Conservation (phyloP, 1,140 invertebrate species). For the Sitophilus oryzae region DNA sequence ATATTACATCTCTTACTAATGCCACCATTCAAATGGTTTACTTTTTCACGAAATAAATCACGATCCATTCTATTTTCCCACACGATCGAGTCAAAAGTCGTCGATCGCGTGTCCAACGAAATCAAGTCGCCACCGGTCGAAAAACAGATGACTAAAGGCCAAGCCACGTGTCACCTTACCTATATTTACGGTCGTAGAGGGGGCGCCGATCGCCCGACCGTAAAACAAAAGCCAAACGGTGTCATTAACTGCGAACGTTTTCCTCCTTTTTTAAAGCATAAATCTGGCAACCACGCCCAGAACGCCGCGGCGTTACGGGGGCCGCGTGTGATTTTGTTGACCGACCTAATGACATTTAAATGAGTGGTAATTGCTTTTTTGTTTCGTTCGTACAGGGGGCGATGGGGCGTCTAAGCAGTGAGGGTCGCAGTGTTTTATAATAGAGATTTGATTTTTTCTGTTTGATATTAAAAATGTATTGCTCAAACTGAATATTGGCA, state of each 20-base stretch:
- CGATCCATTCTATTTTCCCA: not conserved
- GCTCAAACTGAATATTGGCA: no score
- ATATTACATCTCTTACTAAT: no score
- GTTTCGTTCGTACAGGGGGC: no score
- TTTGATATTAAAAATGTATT: no score
- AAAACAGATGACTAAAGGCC: constrained; percentile 17
- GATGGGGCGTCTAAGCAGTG: no score
- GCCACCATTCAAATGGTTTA: no score
- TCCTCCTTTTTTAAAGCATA: constrained; percentile 15
- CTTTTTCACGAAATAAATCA: not conserved
- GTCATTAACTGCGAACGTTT: constrained; percentile 18
- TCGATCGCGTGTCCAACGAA: no score
- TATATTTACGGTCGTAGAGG: not conserved
- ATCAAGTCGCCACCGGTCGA: constrained; percentile 9
- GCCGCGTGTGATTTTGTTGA: constrained; percentile 18
- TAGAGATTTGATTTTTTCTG: no score
- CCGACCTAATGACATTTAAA: constrained; percentile 24
- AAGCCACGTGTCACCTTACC: constrained; percentile 14
- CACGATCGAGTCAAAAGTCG: no score
- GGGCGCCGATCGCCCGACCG: constrained; percentile 10
- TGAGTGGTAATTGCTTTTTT: constrained; percentile 24
- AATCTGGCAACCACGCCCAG: constrained; percentile 19
- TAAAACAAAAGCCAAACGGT: constrained; percentile 25
- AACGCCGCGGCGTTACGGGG: not conserved
- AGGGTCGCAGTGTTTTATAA: no score